Evolutionary conservation across 2,113 vertebrate species (phyloP), one percentile per base, ranked within the genome.

Genomic region (Callithrix jacchus): DNA sequence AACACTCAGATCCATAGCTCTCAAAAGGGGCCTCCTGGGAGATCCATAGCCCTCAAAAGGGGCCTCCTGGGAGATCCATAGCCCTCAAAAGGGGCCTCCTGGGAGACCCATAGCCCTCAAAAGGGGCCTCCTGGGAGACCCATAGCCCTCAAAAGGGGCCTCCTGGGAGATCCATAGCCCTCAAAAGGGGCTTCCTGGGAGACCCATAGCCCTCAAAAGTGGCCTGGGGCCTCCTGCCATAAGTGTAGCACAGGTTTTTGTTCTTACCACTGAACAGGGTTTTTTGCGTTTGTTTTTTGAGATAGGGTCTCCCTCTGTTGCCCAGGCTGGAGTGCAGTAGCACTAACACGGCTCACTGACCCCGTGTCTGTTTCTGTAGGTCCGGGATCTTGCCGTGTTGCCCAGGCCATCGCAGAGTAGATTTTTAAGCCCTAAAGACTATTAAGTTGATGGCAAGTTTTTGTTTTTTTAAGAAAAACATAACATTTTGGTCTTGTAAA

Each of bases 201-300:
- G 32, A 12, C 11, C 3, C 10, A 9, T 42, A 0, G 3, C 42
- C 27, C 42, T 76, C 18, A 27, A 14, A 66, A 5, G 49, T 12
- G 49, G 49, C 49, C 14, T 52, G 47, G 14, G 49, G 49, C 49
- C 49, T 52, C 52, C 52, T 17, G 6, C 32, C 20, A 0, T 27
- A 0, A 30, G 18, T 42, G 20, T 20, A 3, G 30, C 11, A 13
- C 8, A 0, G 1, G 27, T 32, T 0, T 2, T 12, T 20, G 35
- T 23, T 49, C 87, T 37, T 0, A 3, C 79, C 18, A 0, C 61
- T 14, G 61, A 64, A 30, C 61, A 30, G 61, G 61, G 5, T 13
- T 64, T 64, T 64, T 30, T 13, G 61, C 30, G 11, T 30, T 27
- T 64, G 61, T 13, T 30, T 64, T 64, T 30, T 64, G 61, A 64